A percentile compares a stretch with the other conserved stretches of the same genome.
Conservation (phyloP, 2,797 vertebrate genomes). For the Simalia tracyae region DNA sequence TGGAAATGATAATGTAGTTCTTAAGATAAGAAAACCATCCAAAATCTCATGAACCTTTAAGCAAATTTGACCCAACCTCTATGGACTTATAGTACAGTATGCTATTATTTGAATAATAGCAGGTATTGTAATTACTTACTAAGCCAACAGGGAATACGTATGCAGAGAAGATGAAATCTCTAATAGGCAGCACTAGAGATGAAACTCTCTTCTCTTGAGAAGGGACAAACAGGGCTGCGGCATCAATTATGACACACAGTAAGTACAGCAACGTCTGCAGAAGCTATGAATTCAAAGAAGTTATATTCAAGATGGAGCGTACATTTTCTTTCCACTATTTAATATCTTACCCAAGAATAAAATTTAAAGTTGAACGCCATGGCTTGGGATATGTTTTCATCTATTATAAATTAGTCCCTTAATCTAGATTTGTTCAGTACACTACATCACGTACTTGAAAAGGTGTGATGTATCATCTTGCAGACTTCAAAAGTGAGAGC, state of each 20-base stretch:
- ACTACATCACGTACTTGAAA: not conserved
- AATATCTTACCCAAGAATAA: constrained; percentile 6
- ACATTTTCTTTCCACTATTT: not conserved
- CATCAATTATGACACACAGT: constrained; percentile 48
- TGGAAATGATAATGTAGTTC: not conserved
- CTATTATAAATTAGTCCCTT: not conserved
- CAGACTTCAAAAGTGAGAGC: not conserved
- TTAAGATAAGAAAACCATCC: not conserved
- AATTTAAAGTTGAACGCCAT: not conserved
- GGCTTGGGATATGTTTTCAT: not conserved
- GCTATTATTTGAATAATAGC: not conserved
- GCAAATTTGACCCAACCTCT: constrained; percentile 11
- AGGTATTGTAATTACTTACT: constrained; percentile 44
- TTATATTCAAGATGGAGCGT: not conserved
- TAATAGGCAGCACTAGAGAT: not conserved
- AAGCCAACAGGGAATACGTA: constrained; percentile 63
- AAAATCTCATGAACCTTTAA: not conserved
- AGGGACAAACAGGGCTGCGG: constrained; percentile 34
- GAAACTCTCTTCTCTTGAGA: constrained; percentile 16
- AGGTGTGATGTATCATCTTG: too few relatives aligned
- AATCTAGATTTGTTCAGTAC: not conserved
- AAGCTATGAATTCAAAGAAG: constrained; percentile 40
- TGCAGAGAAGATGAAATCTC: constrained; percentile 54
- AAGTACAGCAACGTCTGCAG: constrained; percentile 62
- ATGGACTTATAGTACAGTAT: not conserved